phyloP scores from a whole-genome alignment of 2,888 invertebrate genomes.

The Chrysina gloriosa region DNA sequence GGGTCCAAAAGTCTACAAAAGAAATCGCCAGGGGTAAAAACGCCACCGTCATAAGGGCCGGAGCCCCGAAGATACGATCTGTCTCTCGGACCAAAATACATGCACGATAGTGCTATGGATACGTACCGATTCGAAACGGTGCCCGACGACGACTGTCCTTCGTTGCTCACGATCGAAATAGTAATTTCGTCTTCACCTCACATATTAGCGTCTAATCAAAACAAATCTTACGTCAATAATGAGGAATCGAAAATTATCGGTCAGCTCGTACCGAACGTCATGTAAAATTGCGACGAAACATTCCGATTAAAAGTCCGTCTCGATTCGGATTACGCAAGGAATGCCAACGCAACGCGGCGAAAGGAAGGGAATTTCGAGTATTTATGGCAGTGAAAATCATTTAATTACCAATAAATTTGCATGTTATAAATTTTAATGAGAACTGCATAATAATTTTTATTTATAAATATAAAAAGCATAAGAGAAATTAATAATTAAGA shows the following conservation, averaged over 20 bases:
- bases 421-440: too few relatives aligned
- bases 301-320: slow-evolving; percentile 17
- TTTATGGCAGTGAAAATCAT: not conserved
- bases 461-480: too few relatives aligned
- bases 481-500: too few relatives aligned
- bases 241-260: slow-evolving; percentile 32
- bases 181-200: slow-evolving; percentile 26
- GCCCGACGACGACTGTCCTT: slow-evolving; percentile 13
- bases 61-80: too few relatives aligned
- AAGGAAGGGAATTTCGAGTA: not conserved
- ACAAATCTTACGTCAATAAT: slow-evolving; percentile 38
- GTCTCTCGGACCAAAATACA: too few relatives aligned
- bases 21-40: not conserved
- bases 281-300: not conserved
- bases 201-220: slow-evolving; percentile 38
- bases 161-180: not conserved
- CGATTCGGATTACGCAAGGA: slow-evolving; percentile 22
- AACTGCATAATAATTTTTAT: too few relatives aligned
- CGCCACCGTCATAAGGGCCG: too few relatives aligned
- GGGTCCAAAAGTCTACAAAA: not conserved
- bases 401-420: not conserved
- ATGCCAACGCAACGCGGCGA: slow-evolving; percentile 19
- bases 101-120: too few relatives aligned
- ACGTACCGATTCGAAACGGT: not conserved
- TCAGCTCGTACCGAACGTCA: not conserved